Conservation (phyloP, 2,888 invertebrate genomes). For the Erynnis tages region DNA sequence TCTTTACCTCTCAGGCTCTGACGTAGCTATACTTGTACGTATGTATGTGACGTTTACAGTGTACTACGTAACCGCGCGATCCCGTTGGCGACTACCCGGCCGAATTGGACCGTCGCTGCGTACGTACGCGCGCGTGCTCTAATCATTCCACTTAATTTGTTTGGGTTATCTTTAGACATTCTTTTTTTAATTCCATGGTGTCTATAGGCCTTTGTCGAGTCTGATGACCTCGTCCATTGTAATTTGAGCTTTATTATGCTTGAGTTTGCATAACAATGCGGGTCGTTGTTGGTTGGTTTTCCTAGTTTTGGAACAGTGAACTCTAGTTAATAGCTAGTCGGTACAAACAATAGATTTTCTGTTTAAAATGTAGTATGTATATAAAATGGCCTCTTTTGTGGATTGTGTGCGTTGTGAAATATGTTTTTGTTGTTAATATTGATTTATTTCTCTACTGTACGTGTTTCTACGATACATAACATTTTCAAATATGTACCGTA, state of each 20-base stretch:
- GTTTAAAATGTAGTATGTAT: constrained; percentile 12
- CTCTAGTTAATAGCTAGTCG: constrained; percentile 10
- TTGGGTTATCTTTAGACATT: constrained; percentile 6
- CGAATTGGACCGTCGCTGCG: constrained; percentile 39
- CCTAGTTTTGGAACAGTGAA: constrained; percentile 24
- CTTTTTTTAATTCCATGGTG: constrained; percentile 22
- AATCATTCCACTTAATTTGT: constrained; percentile 8
- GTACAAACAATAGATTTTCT: constrained; percentile 10
- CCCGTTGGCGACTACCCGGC: constrained; percentile 54
- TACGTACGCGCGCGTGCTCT: constrained; percentile 1
- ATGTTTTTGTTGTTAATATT: constrained; percentile 5
- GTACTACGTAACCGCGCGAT: constrained; percentile 52
- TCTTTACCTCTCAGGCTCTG: constrained; percentile 45
- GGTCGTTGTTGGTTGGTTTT: constrained; percentile 16
- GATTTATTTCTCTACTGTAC: constrained; percentile 2
- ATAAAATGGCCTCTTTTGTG: constrained; percentile 1
- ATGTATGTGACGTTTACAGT: constrained; percentile 47
- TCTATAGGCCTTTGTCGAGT: constrained; percentile 22
- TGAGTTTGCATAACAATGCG: constrained; percentile 15
- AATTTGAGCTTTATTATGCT: constrained; percentile 17
- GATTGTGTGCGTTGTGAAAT: background rate
- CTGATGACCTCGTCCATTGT: constrained; percentile 26
- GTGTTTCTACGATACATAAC: background rate
- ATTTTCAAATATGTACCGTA: too few relatives aligned
- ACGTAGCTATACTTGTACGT: constrained; percentile 32